Evolutionary conservation across 1,140 invertebrate species (phyloP).

Genomic region (Drosophila setifemur): DNA sequence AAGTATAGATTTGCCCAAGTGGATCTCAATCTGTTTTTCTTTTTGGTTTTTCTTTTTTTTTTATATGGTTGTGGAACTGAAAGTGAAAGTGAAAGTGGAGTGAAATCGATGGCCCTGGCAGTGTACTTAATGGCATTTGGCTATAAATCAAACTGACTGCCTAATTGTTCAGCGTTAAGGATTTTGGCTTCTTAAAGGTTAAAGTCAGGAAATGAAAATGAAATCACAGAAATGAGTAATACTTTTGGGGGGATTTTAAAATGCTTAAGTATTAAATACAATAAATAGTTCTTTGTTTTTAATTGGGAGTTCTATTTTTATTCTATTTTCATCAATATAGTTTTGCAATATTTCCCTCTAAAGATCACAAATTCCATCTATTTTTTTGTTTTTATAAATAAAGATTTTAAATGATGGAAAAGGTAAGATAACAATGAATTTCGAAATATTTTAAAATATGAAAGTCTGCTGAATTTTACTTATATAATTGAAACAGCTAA

Average conservation of each 20-base stretch:
- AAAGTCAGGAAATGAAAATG: neutral
- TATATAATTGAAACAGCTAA: too few species aligned
- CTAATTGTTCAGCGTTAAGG: slow-evolving; percentile 33
- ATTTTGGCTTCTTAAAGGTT: neutral
- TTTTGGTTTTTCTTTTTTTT: too few species aligned
- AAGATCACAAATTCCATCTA: too few species aligned
- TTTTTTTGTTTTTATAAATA: too few species aligned
- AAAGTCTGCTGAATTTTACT: too few species aligned
- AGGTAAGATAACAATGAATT: too few species aligned
- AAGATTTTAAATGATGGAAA: too few species aligned
- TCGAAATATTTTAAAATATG: too few species aligned
- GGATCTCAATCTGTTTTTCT: too few species aligned
- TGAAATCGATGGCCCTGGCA: slow-evolving; percentile 60
- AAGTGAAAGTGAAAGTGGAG: neutral
- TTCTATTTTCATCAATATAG: too few species aligned
- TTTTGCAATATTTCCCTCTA: too few species aligned
- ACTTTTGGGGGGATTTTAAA: neutral
- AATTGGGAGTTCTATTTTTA: too few species aligned
- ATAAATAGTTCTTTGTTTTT: neutral
- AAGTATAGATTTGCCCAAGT: slow-evolving; percentile 75
- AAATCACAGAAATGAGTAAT: neutral
- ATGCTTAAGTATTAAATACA: neutral
- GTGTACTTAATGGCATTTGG: slow-evolving; percentile 70
- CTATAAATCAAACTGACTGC: slow-evolving; percentile 69
- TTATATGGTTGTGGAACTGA: neutral